Base-by-base conservation (phyloP, 2,797 vertebrate species). In the Mycteria americana region DNA sequence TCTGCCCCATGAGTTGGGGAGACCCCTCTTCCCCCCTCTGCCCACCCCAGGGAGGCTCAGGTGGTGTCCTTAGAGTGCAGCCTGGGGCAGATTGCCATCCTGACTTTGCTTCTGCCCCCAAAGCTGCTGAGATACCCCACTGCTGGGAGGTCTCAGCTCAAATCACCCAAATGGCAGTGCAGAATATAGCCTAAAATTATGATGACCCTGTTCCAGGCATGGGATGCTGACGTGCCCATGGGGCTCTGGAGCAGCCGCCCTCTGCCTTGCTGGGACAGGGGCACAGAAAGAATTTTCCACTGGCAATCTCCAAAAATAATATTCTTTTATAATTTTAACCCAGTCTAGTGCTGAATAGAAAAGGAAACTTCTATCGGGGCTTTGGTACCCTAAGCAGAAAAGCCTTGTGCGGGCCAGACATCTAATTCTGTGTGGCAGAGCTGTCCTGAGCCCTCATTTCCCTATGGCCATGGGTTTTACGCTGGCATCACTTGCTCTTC, bases 1-100 rank as follows among this genome's bases (percentile, higher is more conserved):
- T 18, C 41, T 18, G 11, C 27, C 25, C 31, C 18, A 0, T 11
- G 17, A 60, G 39, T 0, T 63, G 28, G 19, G 10, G 6, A 68
- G 10, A 74, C 7, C 7, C 18, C 24, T 79, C 39, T 64, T 69
- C 62, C 56, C 48, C 14, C 2, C 24, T 41, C 67, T 89, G 41
- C 35, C 48, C 56, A 33, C 19, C 13, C 31, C 41, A 16, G 10
- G 25, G 23, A 78, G 23, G 51, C 27, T 77, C 51, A 54, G 31
- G 54, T 62, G 57, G 33, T 81, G 56, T 77, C 41, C 63, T 37
- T 19, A 14, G 37, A 74, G 48, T 4, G 39, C 67, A 78, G 51
- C 19, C 25, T 48, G 16, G 39, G 50, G 23, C 43, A 59, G 23
- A 12, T 33, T 27, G 19, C 28, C n/a, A 53, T 73, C 43, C 59